Conservation (phyloP, 2,888 invertebrate species). For the Carcina quercana region DNA sequence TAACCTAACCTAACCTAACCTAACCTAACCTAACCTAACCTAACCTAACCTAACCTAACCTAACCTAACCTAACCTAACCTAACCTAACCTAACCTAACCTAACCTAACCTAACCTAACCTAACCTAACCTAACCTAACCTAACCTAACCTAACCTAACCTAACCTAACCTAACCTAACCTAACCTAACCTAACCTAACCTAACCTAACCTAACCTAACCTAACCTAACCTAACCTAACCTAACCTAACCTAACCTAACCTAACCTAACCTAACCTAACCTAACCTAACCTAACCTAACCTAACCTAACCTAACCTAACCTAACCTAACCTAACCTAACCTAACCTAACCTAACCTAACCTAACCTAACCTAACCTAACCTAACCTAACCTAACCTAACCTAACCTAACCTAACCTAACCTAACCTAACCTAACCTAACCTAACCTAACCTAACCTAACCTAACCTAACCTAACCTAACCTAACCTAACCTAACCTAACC, state of each 20-base stretch:
- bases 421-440: conserved; percentile 12
- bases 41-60: conserved; percentile 9
- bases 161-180: conserved; percentile 12
- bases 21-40: conserved; percentile 12
- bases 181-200: conserved; percentile 11
- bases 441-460: conserved; percentile 13
- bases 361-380: conserved; percentile 11
- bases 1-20: conserved; percentile 3
- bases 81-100: conserved; percentile 10
- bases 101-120: conserved; percentile 12
- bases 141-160: conserved; percentile 13
- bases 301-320: conserved; percentile 14
- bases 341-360: conserved; percentile 11
- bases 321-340: conserved; percentile 12
- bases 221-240: conserved; percentile 11
- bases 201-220: conserved; percentile 9
- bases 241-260: conserved; percentile 12
- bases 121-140: conserved; percentile 12
- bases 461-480: conserved; percentile 13
- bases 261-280: conserved; percentile 12
- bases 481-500: conserved; percentile 2
- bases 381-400: conserved; percentile 10
- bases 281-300: conserved; percentile 8
- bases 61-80: conserved; percentile 11
- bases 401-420: conserved; percentile 9